These are phyloP conservation scores for Ennomos fuscantarius DNA, from an alignment of 2,888 invertebrate genomes.

Conservation along the genomic window DNA sequence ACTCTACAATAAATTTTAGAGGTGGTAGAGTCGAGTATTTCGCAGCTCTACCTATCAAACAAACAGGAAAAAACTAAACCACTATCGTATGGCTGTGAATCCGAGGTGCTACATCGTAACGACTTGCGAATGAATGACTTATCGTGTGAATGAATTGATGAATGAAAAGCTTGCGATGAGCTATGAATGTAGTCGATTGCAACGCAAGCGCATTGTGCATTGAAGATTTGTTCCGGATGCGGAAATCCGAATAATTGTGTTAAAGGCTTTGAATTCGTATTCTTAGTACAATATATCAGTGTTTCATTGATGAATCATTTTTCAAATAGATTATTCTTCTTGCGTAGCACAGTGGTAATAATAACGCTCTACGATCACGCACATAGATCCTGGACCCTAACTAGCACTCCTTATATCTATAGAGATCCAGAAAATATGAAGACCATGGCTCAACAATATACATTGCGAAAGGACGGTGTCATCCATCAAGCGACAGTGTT, in stretches of 20 bases:
- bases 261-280: constrained; percentile 7
- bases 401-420: too few species aligned
- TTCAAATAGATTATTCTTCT: not conserved
- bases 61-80: constrained; percentile 8
- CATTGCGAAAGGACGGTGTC: constrained; percentile 23
- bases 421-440: constrained; percentile 5
- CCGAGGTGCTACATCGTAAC: constrained; percentile 17
- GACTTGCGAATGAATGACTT: constrained; percentile 21
- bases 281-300: not conserved
- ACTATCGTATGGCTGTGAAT: constrained; percentile 14
- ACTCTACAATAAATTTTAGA: too few species aligned
- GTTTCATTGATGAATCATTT: constrained; percentile 3
- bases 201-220: constrained; percentile 16
- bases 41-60: not conserved
- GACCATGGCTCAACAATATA: too few species aligned
- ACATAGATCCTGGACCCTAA: too few species aligned
- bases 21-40: too few species aligned
- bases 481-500: constrained; percentile 24
- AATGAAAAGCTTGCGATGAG: constrained; percentile 24
- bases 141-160: constrained; percentile 22
- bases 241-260: constrained; percentile 18
- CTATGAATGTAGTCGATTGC: constrained; percentile 12
- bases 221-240: constrained; percentile 22
- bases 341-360: too few species aligned
- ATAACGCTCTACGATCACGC: too few species aligned